Percentiles rank a stretch among this genome's conserved stretches.
These are phyloP conservation scores for Percina caprodes DNA, from an alignment of 2,113 vertebrate species.

Conservation along the genomic window DNA sequence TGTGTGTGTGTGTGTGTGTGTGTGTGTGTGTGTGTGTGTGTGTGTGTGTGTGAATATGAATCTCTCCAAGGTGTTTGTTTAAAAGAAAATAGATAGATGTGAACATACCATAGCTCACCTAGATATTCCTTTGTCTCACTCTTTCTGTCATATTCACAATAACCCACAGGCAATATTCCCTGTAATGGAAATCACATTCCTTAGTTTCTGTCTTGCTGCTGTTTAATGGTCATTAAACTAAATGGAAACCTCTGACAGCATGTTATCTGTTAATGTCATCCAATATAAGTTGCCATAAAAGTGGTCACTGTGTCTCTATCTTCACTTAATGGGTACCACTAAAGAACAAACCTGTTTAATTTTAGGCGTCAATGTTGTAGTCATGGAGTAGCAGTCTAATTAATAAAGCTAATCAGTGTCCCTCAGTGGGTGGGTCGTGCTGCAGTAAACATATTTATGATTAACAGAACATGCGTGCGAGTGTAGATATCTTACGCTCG, in stretches of 20 bases:
- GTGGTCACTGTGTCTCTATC: slow-evolving; percentile 17
- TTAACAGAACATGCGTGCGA: not conserved
- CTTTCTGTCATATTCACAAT: slow-evolving; percentile 27
- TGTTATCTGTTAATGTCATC: slow-evolving; percentile 19
- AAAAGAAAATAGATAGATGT: slow-evolving; percentile 19
- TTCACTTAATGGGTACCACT: slow-evolving; percentile 47
- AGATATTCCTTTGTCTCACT: slow-evolving; percentile 1
- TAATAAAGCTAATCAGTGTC: slow-evolving; percentile 20
- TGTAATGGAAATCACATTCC: slow-evolving; percentile 38
- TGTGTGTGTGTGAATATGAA: slow-evolving; percentile 20
- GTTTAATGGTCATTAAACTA: slow-evolving; percentile 61
- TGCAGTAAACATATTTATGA: slow-evolving; percentile 15
- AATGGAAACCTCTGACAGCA: slow-evolving; percentile 61
- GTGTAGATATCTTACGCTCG: slow-evolving; percentile 90
- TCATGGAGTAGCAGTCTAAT: not conserved
- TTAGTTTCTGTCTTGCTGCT: slow-evolving; percentile 29
- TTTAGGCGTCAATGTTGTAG: not conserved
- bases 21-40: slow-evolving; percentile 7
- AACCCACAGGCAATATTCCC: slow-evolving; percentile 30
- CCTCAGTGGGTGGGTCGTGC: not conserved
- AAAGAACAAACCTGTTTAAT: slow-evolving; percentile 43
- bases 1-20: not conserved
- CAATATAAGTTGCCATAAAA: slow-evolving; percentile 41
- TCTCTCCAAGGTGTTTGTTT: slow-evolving; percentile 16
- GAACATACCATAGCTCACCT: slow-evolving; percentile 21